These are phyloP conservation scores for Herpetotheres cachinnans DNA, from an alignment of 2,113 vertebrate genomes.

Conservation along the genomic window DNA sequence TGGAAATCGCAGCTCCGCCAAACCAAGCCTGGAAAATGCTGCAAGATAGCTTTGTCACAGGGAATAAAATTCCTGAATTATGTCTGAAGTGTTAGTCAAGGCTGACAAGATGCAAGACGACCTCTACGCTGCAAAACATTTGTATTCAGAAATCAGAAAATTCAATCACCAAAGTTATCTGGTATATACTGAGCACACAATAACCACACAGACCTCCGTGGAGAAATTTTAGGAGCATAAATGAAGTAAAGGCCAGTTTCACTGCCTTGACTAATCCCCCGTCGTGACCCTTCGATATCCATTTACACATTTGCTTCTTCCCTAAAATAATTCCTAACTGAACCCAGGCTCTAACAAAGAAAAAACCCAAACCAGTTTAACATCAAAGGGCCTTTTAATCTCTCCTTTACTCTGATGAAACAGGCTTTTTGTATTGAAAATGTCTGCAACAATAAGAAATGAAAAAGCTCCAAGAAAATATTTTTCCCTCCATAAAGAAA, in stretches of 20 bases:
- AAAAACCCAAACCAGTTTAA: conserved; percentile 47
- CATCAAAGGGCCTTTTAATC: conserved; percentile 61
- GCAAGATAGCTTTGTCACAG: background rate
- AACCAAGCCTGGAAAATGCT: background rate
- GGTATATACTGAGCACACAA: background rate
- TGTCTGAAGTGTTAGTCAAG: background rate
- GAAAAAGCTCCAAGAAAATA: background rate
- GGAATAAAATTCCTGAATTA: background rate
- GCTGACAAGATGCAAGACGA: background rate
- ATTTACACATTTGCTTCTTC: background rate
- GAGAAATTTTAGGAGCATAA: background rate
- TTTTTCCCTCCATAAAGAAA: background rate
- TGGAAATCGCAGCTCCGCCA: accelerated
- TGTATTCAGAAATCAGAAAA: background rate
- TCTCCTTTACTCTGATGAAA: conserved; percentile 13
- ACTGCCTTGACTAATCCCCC: background rate
- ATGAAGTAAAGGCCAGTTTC: background rate
- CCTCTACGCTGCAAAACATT: background rate
- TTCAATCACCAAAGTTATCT: background rate
- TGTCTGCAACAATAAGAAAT: conserved; percentile 5
- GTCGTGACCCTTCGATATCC: background rate
- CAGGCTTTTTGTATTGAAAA: background rate
- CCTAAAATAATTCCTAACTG: conserved; percentile 49
- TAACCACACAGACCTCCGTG: background rate
- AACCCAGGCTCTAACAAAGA: conserved; percentile 33